phyloP scores from a whole-genome alignment of 2,888 invertebrate species.

The Ennomos fuscantarius region DNA sequence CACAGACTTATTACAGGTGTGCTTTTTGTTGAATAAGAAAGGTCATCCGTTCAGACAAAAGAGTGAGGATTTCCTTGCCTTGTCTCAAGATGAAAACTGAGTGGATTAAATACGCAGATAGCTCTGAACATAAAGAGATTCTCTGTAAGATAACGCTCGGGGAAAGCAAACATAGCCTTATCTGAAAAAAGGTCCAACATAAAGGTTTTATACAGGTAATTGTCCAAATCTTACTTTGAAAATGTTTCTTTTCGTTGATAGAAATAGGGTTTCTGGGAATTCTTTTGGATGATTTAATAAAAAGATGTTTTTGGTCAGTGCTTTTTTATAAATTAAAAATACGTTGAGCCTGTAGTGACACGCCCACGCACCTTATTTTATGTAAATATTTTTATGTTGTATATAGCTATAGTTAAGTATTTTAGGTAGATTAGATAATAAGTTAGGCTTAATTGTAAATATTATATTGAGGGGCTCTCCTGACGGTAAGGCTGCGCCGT shows the following conservation, averaged over 20 bases:
- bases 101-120: slow-evolving; percentile 29
- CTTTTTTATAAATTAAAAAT: no score
- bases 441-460: no score
- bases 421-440: no score
- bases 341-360: no score
- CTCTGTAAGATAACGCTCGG: slow-evolving; percentile 12
- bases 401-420: no score
- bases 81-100: slow-evolving; percentile 24
- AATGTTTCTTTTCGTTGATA: slow-evolving; percentile 14
- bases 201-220: slow-evolving; percentile 25
- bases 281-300: slow-evolving; percentile 1
- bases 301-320: not conserved
- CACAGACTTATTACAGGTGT: slow-evolving; percentile 18
- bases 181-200: slow-evolving; percentile 22
- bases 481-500: no score
- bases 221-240: slow-evolving; percentile 13
- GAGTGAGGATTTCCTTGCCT: slow-evolving; percentile 11
- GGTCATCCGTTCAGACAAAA: slow-evolving; percentile 22
- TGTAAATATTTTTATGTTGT: no score
- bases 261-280: slow-evolving; percentile 5
- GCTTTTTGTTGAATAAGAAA: slow-evolving; percentile 21
- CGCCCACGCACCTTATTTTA: no score
- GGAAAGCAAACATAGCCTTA: slow-evolving; percentile 19
- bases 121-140: slow-evolving; percentile 24
- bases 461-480: no score